Percentiles rank a stretch among this genome's conserved stretches.
Conservation (phyloP, 2,797 vertebrate species). For the Diglossa cyanea region DNA sequence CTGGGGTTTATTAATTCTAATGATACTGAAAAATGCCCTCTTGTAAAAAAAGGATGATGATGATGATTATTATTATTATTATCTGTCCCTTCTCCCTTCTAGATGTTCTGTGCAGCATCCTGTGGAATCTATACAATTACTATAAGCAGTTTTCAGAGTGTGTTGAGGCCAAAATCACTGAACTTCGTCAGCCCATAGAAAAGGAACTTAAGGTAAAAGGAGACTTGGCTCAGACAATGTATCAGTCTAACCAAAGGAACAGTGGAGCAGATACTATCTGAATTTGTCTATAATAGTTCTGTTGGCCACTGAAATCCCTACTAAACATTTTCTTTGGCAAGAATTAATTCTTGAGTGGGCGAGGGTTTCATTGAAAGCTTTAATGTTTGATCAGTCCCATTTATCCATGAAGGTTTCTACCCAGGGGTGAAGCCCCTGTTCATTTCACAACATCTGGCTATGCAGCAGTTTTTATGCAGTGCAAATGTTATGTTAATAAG, state of each 20-base stretch:
- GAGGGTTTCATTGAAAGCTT: background rate
- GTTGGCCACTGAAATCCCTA: background rate
- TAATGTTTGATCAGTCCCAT: background rate
- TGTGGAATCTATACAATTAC: conserved; percentile 95
- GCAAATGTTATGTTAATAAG: background rate
- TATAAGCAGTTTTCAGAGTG: conserved; percentile 90
- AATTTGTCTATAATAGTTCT: background rate
- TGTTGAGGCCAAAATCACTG: conserved; percentile 81
- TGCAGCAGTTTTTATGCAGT: background rate
- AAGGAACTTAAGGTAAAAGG: conserved; percentile 91
- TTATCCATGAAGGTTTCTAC: background rate
- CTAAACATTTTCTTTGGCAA: background rate
- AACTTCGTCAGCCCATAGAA: conserved; percentile 90
- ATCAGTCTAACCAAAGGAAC: background rate
- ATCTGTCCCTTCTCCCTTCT: conserved; percentile 7
- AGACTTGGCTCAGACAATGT: background rate
- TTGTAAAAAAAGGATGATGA: background rate
- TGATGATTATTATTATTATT: background rate
- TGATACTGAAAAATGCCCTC: background rate
- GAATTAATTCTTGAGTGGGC: background rate
- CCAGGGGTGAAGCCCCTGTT: background rate
- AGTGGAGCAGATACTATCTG: background rate
- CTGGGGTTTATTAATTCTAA: background rate
- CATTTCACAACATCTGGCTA: background rate
- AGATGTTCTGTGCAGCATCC: conserved; percentile 86